Conservation (phyloP, 1,140 invertebrate species). For the Papilio glaucus region DNA sequence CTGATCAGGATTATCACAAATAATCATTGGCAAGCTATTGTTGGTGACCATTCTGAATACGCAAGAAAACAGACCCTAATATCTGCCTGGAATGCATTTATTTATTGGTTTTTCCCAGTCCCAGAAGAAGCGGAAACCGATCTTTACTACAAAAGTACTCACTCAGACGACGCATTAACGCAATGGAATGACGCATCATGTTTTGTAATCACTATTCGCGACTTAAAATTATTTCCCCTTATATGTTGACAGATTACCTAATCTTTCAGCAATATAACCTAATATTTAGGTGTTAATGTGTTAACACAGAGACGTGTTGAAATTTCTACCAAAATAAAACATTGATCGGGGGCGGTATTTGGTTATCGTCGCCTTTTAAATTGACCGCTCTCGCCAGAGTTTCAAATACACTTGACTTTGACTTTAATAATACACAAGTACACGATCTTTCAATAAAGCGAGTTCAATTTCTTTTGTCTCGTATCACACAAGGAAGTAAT, state of each 20-base stretch:
- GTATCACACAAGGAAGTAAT: constrained; percentile 31
- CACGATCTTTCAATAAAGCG: constrained; percentile 37
- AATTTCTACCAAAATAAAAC: constrained; percentile 14
- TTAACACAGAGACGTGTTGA: constrained; percentile 5
- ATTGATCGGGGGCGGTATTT: background rate
- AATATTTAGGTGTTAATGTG: background rate
- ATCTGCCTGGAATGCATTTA: no score
- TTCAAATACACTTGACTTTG: constrained; percentile 32
- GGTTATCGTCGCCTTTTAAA: constrained; percentile 26
- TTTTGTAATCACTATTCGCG: background rate
- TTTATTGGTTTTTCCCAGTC: no score
- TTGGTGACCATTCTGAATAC: no score
- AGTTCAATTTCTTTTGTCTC: constrained; percentile 37
- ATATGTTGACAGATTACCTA: no score
- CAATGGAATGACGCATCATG: background rate
- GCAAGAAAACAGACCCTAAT: no score
- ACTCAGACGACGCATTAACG: background rate
- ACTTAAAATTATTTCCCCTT: background rate
- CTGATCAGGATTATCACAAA: no score
- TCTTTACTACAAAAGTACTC: background rate
- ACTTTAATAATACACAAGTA: constrained; percentile 32
- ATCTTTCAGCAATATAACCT: no score
- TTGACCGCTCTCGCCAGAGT: constrained; percentile 13
- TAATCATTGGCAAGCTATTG: no score
- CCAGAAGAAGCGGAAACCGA: background rate